A percentile compares a stretch with the other conserved stretches of the same genome.
Conservation (phyloP, 1,140 invertebrate species). For the Trinorchestia longiramus region DNA sequence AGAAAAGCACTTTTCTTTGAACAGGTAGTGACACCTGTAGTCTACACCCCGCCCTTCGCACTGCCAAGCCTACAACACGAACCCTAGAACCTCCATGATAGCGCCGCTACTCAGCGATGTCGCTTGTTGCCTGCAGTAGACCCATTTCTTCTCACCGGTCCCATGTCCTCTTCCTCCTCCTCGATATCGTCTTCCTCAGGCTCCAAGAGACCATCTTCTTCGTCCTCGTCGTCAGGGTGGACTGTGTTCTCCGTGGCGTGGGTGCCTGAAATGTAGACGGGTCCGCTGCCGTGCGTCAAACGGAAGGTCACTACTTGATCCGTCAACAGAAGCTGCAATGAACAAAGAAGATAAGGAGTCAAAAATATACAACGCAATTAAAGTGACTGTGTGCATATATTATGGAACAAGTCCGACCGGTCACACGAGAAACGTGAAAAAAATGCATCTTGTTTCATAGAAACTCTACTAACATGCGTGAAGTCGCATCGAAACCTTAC, state of each 20-base stretch:
- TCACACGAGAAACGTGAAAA: neutral
- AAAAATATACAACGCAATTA: neutral
- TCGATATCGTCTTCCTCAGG: constrained; percentile 31
- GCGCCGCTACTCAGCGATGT: neutral
- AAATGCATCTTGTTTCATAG: too few species aligned
- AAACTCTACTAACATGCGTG: too few species aligned
- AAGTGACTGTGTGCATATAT: too few species aligned
- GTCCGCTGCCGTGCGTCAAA: neutral
- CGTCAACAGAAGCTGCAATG: neutral
- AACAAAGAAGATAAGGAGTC: neutral
- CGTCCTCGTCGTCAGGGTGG: constrained; percentile 31
- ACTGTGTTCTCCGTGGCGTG: constrained; percentile 33
- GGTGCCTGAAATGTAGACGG: constrained; percentile 26
- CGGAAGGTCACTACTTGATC: constrained; percentile 38
- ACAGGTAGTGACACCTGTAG: neutral
- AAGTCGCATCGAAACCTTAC: too few species aligned
- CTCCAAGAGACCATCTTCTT: constrained; percentile 39
- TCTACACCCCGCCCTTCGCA: neutral
- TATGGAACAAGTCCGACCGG: too few species aligned
- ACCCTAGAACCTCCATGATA: constrained; percentile 9
- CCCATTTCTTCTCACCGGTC: constrained; percentile 53
- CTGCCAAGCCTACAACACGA: neutral
- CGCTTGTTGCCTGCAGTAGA: neutral
- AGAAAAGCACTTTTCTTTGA: too few species aligned
- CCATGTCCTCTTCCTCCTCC: constrained; percentile 41